A percentile compares a stretch with the other conserved stretches of the same genome.
These are phyloP conservation scores for Perognathus longimembris DNA, from an alignment of 2,113 vertebrate species.

Conservation along the genomic window DNA sequence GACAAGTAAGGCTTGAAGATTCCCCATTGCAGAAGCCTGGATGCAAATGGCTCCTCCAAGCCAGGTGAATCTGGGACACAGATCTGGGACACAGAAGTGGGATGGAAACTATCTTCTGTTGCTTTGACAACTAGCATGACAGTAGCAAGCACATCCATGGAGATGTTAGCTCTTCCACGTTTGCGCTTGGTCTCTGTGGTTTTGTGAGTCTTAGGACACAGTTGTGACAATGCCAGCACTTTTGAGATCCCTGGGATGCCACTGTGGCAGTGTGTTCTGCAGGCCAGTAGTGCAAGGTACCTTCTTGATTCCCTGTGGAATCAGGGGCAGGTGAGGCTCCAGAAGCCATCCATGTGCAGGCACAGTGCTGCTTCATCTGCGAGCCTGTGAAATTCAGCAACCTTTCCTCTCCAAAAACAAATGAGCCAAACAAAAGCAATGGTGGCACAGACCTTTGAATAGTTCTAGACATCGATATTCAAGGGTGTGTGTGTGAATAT, in stretches of 20 bases:
- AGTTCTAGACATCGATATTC: no score
- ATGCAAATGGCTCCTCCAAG: background rate
- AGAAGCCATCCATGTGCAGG: background rate
- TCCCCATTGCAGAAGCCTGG: background rate
- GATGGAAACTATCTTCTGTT: background rate
- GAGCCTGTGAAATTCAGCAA: background rate
- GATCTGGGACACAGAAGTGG: background rate
- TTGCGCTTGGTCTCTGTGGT: background rate
- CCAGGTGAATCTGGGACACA: background rate
- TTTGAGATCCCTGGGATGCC: background rate
- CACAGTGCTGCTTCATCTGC: background rate
- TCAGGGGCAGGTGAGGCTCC: background rate
- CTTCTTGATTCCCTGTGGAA: background rate
- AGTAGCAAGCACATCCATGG: background rate
- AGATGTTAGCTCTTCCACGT: background rate
- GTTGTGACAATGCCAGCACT: background rate
- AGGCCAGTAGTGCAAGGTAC: no score
- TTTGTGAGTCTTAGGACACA: background rate
- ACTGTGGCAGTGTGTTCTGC: background rate
- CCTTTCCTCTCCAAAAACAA: background rate
- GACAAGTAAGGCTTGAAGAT: background rate
- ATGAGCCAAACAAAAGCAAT: no score
- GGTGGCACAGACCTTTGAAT: background rate
- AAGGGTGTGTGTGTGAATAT: no score
- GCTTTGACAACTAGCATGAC: background rate